Evolutionary conservation across 2,797 vertebrate species (phyloP).

Genomic region (Loriculus beryllinus): DNA sequence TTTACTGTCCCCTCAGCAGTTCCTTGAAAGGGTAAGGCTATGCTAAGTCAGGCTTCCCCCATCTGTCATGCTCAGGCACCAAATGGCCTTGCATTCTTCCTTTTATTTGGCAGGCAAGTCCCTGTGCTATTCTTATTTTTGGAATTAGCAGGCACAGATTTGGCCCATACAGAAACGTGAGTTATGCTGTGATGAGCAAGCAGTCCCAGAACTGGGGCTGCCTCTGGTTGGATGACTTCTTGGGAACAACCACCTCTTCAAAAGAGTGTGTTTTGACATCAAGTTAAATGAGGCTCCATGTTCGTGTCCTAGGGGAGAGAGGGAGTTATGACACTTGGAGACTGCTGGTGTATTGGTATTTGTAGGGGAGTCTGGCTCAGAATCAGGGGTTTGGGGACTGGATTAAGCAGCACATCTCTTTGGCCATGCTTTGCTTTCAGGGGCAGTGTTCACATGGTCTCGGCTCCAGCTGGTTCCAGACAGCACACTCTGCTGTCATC

Average conservation of each 20-base stretch:
- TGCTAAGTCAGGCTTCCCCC: conserved; percentile 46
- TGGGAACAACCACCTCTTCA: not conserved
- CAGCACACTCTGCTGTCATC: not conserved
- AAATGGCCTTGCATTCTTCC: conserved; percentile 6
- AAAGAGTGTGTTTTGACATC: not conserved
- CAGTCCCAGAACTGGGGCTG: not conserved
- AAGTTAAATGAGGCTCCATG: not conserved
- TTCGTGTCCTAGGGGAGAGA: not conserved
- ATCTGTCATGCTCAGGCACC: not conserved
- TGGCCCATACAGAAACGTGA: not conserved
- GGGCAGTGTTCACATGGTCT: not conserved
- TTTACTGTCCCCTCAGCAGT: conserved; percentile 54
- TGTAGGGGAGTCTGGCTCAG: not conserved
- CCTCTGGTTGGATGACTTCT: not conserved
- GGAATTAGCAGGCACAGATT: not conserved
- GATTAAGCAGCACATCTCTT: not conserved
- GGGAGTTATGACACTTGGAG: not conserved
- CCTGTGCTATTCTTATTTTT: not conserved
- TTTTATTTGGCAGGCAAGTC: conserved; percentile 18
- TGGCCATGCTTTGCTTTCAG: not conserved
- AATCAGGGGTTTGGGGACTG: not conserved
- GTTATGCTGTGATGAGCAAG: accelerated
- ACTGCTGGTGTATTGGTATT: not conserved
- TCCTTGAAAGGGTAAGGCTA: conserved; percentile 41
- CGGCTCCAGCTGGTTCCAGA: not conserved